Percentiles rank a stretch among this genome's conserved stretches.
Evolutionary conservation across 2,797 vertebrate species (phyloP).

Genomic region (Lateolabrax maculatus): DNA sequence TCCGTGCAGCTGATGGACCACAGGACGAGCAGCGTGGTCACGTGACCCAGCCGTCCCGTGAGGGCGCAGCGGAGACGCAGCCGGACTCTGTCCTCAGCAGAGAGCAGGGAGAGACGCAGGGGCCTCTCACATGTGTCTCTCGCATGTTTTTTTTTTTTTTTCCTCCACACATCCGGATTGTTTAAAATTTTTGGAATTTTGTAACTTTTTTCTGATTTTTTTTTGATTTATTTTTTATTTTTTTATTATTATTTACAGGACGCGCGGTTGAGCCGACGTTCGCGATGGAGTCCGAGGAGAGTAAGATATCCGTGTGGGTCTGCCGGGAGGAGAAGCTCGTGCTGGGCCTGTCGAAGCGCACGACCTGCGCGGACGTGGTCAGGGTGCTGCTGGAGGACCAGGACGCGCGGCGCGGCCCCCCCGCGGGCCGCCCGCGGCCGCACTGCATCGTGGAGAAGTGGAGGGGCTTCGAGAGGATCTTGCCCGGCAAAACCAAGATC

Average conservation of each 20-base stretch:
- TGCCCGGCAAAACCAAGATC: slow-evolving; percentile 93
- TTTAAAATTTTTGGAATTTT: too few relatives aligned
- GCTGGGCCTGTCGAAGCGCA: slow-evolving; percentile 92
- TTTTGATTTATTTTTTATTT: not conserved
- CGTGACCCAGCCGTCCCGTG: slow-evolving; percentile 63
- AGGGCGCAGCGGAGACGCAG: slow-evolving; percentile 9
- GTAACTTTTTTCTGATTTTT: not conserved
- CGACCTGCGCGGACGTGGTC: slow-evolving; percentile 94
- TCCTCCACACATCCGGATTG: slow-evolving; percentile 4
- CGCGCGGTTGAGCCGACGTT: too few relatives aligned
- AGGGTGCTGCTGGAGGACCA: slow-evolving; percentile 90
- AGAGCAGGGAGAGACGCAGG: slow-evolving; percentile 35
- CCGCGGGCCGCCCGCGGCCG: slow-evolving; percentile 81
- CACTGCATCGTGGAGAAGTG: slow-evolving; percentile 97
- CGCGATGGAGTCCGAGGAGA: slow-evolving; percentile 88
- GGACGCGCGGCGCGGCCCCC: slow-evolving; percentile 65
- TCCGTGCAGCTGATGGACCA: too few relatives aligned
- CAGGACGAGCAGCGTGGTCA: too few relatives aligned
- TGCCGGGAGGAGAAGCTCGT: slow-evolving; percentile 95
- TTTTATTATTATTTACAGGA: not conserved
- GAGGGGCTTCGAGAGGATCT: slow-evolving; percentile 94
- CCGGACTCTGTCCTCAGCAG: not conserved
- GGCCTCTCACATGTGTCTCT: slow-evolving; percentile 26
- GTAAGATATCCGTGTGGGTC: slow-evolving; percentile 94
- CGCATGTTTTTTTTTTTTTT: too few relatives aligned